Percentiles rank a stretch among this genome's conserved stretches.
Evolutionary conservation across 2,888 invertebrate genomes (phyloP).

Genomic region (Drosophila tanythrix): DNA sequence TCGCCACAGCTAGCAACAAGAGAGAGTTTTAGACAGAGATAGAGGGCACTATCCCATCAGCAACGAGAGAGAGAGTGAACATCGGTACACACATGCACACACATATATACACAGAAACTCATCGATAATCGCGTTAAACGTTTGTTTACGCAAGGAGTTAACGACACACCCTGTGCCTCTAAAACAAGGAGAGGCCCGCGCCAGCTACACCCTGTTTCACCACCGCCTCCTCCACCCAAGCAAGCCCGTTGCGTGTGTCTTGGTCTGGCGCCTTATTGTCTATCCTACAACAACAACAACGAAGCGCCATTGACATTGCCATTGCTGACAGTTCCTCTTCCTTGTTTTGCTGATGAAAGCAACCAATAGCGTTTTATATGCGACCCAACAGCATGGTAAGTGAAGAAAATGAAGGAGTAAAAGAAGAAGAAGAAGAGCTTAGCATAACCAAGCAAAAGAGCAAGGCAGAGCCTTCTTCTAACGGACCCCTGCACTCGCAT

Average conservation of each 20-base stretch:
- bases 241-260: slow-evolving; percentile 29
- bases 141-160: slow-evolving; percentile 48
- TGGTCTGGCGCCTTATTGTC: slow-evolving; percentile 37
- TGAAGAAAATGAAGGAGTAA: slow-evolving; percentile 4
- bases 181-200: slow-evolving; percentile 31
- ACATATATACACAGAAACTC: slow-evolving; percentile 2
- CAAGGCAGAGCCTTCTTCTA: slow-evolving; percentile 40
- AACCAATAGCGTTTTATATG: slow-evolving; percentile 35
- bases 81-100: slow-evolving; percentile 33
- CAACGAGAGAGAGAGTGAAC: slow-evolving; percentile 18
- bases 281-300: slow-evolving; percentile 35
- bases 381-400: slow-evolving; percentile 58
- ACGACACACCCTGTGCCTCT: slow-evolving; percentile 48
- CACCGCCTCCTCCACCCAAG: neutral
- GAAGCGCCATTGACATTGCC: slow-evolving; percentile 48
- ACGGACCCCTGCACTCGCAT: slow-evolving; percentile 41
- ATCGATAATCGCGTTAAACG: slow-evolving; percentile 48
- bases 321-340: slow-evolving; percentile 42
- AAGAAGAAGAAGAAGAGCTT: neutral
- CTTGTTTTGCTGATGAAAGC: slow-evolving; percentile 38
- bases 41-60: slow-evolving; percentile 12
- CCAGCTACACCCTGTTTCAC: slow-evolving; percentile 6
- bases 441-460: neutral
- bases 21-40: slow-evolving; percentile 25
- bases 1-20: slow-evolving; percentile 56